phyloP scores from a whole-genome alignment of 1,140 invertebrate species.

The Zaprionus ghesquierei region DNA sequence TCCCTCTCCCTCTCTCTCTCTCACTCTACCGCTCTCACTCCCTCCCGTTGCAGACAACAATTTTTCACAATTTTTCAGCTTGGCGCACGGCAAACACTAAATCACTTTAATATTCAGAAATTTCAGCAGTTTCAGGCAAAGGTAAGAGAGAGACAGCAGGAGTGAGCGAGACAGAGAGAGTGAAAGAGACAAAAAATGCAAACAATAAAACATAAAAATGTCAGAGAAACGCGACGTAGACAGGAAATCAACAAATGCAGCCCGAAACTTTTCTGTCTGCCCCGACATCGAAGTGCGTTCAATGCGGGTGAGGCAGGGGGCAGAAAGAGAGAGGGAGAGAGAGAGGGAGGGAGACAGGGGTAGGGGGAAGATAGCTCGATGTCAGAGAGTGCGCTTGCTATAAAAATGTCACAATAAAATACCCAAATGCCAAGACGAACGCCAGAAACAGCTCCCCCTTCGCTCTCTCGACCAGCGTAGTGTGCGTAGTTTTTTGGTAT shows the following conservation, averaged over 20 bases:
- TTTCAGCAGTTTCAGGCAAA: slow-evolving; percentile 37
- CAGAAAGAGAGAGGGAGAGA: background rate
- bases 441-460: background rate
- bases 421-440: slow-evolving; percentile 63
- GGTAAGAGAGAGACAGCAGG: background rate
- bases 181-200: slow-evolving; percentile 41
- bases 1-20: background rate
- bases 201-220: slow-evolving; percentile 80
- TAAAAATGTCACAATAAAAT: slow-evolving; percentile 79
- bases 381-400: slow-evolving; percentile 36
- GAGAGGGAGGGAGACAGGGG: background rate
- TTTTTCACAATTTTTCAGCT: slow-evolving; percentile 77
- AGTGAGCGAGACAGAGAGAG: background rate
- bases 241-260: slow-evolving; percentile 54
- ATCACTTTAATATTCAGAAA: slow-evolving; percentile 80
- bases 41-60: slow-evolving; percentile 35
- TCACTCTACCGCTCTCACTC: slow-evolving; percentile 14
- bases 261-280: slow-evolving; percentile 20
- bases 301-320: background rate
- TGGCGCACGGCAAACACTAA: slow-evolving; percentile 53
- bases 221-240: slow-evolving; percentile 54
- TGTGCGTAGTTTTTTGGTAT: slow-evolving; percentile 45
- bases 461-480: slow-evolving; percentile 13
- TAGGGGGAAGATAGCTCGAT: background rate
- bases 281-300: slow-evolving; percentile 38